Evolutionary conservation across 2,113 vertebrate species (phyloP).

Genomic region (Meles meles): DNA sequence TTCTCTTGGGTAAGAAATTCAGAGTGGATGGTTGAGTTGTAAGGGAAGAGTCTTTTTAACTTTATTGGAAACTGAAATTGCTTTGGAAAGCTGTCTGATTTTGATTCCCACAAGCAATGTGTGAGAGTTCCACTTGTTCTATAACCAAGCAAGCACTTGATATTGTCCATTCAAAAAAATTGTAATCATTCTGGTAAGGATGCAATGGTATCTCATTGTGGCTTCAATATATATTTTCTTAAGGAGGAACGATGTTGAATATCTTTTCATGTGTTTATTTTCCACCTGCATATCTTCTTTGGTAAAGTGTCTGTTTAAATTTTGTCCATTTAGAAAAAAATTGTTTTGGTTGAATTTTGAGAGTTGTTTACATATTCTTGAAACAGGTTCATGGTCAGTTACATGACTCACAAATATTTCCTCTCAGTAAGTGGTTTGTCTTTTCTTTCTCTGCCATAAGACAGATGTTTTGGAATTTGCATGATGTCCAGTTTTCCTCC

Average conservation of each 20-base stretch:
- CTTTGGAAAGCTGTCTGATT: background rate
- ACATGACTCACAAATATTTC: background rate
- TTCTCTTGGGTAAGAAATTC: background rate
- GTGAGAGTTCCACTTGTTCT: rapidly evolving
- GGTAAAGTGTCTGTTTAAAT: background rate
- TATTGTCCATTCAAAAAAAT: background rate
- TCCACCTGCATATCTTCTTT: background rate
- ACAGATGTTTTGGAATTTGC: background rate
- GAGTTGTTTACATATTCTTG: background rate
- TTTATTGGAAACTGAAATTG: background rate
- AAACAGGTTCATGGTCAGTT: background rate
- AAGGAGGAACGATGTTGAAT: background rate
- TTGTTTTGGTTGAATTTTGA: background rate
- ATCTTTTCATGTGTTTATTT: background rate
- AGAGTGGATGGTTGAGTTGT: background rate
- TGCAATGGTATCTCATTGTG: background rate
- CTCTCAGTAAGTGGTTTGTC: background rate
- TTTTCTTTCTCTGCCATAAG: background rate
- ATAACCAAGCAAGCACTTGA: background rate
- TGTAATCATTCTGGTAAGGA: background rate
- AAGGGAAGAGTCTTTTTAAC: no score
- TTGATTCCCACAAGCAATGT: rapidly evolving
- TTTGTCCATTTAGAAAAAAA: background rate
- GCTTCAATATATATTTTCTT: background rate
- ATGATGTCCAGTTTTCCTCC: no score